Conservation (phyloP, 23 tunicate genomes). For the Trididemnum miniatum region DNA sequence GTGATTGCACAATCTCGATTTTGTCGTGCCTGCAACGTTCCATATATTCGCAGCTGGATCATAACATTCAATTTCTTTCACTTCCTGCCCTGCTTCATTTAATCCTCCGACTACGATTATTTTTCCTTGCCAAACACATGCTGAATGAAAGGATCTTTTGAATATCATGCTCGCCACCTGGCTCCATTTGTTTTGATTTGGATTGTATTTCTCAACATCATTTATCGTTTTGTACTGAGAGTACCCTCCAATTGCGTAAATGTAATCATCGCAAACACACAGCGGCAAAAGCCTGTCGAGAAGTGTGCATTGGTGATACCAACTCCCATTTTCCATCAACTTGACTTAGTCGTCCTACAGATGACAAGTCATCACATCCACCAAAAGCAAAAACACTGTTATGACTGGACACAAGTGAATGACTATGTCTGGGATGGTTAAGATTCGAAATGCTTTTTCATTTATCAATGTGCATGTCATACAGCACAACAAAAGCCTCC, state of each 20-base stretch:
- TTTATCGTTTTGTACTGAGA: background rate
- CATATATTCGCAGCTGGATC: background rate
- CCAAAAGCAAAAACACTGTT: slow-evolving; percentile 8
- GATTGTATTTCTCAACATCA: background rate
- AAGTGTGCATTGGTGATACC: background rate
- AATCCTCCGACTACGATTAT: slow-evolving; percentile 2
- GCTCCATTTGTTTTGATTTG: background rate
- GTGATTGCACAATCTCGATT: too few relatives aligned
- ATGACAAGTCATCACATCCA: background rate
- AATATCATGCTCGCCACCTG: background rate
- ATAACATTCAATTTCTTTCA: background rate
- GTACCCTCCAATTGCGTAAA: slow-evolving; percentile 10
- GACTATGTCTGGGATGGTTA: too few relatives aligned
- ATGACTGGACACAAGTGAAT: too few relatives aligned
- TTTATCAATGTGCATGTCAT: too few relatives aligned
- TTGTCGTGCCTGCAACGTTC: background rate
- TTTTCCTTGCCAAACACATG: slow-evolving; percentile 14
- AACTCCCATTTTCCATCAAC: background rate
- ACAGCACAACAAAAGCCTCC: too few relatives aligned
- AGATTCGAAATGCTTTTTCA: too few relatives aligned
- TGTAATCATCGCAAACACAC: background rate
- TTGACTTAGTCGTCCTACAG: background rate
- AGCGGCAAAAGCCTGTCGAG: background rate
- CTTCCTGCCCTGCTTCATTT: background rate
- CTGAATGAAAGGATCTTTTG: slow-evolving; percentile 5